Evolutionary conservation across 2,797 vertebrate genomes (phyloP).

Genomic region (Anabacerthia variegaticeps): DNA sequence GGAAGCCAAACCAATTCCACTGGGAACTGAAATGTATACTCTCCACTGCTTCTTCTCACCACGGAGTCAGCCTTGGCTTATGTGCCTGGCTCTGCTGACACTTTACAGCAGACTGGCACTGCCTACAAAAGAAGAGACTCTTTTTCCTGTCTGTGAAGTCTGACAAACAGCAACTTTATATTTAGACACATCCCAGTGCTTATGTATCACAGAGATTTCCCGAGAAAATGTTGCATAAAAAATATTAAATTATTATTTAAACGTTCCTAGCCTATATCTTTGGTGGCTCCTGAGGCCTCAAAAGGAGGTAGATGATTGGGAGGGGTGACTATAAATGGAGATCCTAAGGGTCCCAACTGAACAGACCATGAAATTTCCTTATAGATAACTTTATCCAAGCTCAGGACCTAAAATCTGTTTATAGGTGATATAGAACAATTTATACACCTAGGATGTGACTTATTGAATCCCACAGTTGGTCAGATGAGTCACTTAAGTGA

Average conservation of each 20-base stretch:
- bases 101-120: background rate
- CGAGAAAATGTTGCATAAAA: background rate
- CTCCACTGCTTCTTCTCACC: background rate
- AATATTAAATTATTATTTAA: background rate
- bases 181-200: background rate
- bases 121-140: background rate
- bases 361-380: background rate
- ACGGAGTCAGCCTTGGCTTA: background rate
- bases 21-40: background rate
- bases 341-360: background rate
- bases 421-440: background rate
- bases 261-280: background rate
- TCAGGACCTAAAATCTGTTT: background rate
- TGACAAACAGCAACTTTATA: background rate
- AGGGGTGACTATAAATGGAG: background rate
- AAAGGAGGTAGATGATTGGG: background rate
- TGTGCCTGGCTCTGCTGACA: background rate
- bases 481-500: background rate
- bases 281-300: background rate
- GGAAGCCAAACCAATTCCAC: background rate
- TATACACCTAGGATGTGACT: background rate
- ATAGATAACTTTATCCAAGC: background rate
- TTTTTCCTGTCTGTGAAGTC: background rate
- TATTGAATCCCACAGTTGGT: background rate
- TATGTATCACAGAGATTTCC: background rate